Evolutionary conservation across 2,113 vertebrate species (phyloP), one percentile per base, ranked within the genome.

Genomic region (Oreocharis arfaki): DNA sequence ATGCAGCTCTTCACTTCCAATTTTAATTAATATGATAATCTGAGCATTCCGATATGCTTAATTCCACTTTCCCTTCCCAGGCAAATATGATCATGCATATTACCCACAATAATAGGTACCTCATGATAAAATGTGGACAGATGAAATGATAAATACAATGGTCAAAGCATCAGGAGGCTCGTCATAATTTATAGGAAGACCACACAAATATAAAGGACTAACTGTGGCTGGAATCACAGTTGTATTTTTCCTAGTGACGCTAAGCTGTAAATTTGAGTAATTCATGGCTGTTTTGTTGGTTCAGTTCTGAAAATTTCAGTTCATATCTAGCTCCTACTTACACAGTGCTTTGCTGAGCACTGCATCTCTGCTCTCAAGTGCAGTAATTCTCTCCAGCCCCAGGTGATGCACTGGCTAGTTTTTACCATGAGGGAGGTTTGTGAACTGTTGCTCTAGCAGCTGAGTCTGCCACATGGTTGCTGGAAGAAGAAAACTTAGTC

Each of bases 1-100:
- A 65, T 79, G 76, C 68, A 92, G 41, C 52, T 96, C 84, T 81
- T 57, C 76, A 95, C 24, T 77, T 78, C 74, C 21, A 59, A 73
- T 93, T 97, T 61, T 92, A 89, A 70, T 97, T 97, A 97, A 93
- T 92, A 89, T 68, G 73, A 86, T 76, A 90, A 93, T 95, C 32
- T 85, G 87, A 94, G 30, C 93, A 90, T 87, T 81, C 59, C 42
- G 86, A 27, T 22, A 89, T 60, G 10, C 3, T 88, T 70, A 56
- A 89, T 89, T 86, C 33, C 93, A 32, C 30, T 89, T 94, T 91
- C 10, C 26, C 7, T 80, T 93, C 21, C 47, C 59, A 85, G 17
- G 19, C 18, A 91, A 92, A 84, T 52, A 52, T 20, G 63, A 73
- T 35, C 39, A 75, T 61, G 15, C 4, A 18, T 53, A 35, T 75